Evolutionary conservation across 2,113 vertebrate species (phyloP).

Genomic region (Xenotilapia leptura): DNA sequence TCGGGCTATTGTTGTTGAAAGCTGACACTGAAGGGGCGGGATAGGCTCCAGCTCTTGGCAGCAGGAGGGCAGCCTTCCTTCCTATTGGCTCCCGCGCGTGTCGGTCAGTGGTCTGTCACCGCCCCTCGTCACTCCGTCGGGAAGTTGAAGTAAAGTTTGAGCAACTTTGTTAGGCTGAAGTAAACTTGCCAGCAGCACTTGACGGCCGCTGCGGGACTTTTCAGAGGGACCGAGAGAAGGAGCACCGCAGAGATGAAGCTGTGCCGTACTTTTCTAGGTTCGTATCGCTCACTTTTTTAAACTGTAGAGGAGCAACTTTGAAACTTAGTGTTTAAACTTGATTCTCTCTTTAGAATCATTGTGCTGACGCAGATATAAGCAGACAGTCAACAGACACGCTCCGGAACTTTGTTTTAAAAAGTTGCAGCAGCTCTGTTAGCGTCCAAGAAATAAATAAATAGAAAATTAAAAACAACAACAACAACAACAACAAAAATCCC

Average conservation of each 20-base stretch:
- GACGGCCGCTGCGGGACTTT: slow-evolving; percentile 23
- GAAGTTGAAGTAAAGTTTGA: slow-evolving; percentile 80
- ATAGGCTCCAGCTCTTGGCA: slow-evolving; percentile 70
- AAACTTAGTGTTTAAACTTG: not conserved
- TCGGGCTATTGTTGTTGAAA: slow-evolving; percentile 67
- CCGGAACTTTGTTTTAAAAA: not conserved
- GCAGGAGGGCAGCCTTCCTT: slow-evolving; percentile 48
- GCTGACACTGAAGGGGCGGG: slow-evolving; percentile 30
- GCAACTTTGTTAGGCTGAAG: slow-evolving; percentile 77
- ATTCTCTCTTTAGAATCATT: not conserved
- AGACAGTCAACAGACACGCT: not conserved
- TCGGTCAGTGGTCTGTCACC: slow-evolving; percentile 6
- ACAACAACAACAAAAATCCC: not conserved
- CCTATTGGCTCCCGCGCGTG: slow-evolving; percentile 72
- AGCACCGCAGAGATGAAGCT: slow-evolving; percentile 81
- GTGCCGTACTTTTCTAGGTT: slow-evolving; percentile 89
- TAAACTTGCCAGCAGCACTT: slow-evolving; percentile 56
- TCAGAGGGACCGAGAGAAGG: slow-evolving; percentile 8
- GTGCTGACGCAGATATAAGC: not conserved
- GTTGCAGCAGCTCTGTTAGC: not conserved
- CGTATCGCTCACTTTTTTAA: slow-evolving; percentile 53
- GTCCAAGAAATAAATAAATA: not conserved
- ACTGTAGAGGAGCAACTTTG: not conserved
- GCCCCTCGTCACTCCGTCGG: not conserved
- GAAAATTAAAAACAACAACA: no score